Percentiles rank a stretch among this genome's conserved stretches.
These are phyloP conservation scores for Acholoe squamosa DNA, from an alignment of 2,888 invertebrate species.

Conservation along the genomic window DNA sequence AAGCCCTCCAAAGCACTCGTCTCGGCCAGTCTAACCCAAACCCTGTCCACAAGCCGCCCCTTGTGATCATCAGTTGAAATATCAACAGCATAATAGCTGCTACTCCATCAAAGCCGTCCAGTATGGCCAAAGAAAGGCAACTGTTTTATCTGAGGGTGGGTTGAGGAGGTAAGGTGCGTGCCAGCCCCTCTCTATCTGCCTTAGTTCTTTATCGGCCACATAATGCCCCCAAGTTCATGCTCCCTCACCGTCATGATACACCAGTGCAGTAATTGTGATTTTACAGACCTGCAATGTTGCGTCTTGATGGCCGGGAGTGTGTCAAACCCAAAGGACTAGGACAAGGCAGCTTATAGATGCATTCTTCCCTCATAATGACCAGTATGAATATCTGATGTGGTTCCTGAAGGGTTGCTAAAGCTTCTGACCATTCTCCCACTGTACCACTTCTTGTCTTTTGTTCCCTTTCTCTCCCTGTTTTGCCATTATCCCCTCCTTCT, in stretches of 20 bases:
- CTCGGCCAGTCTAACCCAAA: background rate
- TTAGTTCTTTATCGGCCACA: too few relatives aligned
- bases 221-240: too few relatives aligned
- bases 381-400: too few relatives aligned
- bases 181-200: background rate
- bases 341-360: too few relatives aligned
- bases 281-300: too few relatives aligned
- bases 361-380: too few relatives aligned
- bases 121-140: background rate
- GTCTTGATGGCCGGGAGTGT: too few relatives aligned
- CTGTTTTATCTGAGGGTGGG: constrained; percentile 10
- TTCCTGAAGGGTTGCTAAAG: too few relatives aligned
- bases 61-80: constrained; percentile 45
- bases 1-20: background rate
- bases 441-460: background rate
- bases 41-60: background rate
- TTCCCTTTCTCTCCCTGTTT: background rate
- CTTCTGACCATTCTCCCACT: background rate
- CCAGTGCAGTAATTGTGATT: too few relatives aligned
- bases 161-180: background rate
- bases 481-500: background rate
- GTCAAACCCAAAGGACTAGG: too few relatives aligned
- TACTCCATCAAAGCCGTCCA: constrained; percentile 20
- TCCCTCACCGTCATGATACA: too few relatives aligned
- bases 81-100: constrained; percentile 33